Base-by-base conservation (phyloP, 35 echinoderm and acorn worm genomes). In the Diadema setosum region DNA sequence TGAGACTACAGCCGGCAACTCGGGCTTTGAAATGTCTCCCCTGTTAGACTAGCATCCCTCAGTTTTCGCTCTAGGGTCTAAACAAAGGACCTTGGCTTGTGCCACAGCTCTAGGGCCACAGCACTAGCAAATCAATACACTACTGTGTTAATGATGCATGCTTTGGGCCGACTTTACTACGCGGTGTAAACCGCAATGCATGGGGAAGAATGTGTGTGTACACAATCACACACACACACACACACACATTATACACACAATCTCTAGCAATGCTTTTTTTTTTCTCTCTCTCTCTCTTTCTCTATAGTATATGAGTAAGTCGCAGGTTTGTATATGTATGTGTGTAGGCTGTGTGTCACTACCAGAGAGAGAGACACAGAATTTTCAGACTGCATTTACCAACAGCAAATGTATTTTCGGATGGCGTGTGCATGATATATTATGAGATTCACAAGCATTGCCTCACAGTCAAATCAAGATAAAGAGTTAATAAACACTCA, bases 81-180 rank as follows among this genome's bases (percentile, higher is more conserved):
- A 78, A 78, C 73, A 78, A 78, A 78, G 73, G 73, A 44, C 73
- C 73, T 78, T 78, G 73, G 73, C 73, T 78, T 78, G 73, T 78
- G 73, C 73, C 40, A 35, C 39, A 41, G 73, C 73, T 44, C 21
- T 78, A 78, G 73, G 73, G 73, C 73, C 73, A 78, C 20, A n/a
- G 73, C 73, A 78, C 73, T 34, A 67, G 40, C 73, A 36, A 44
- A 78, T 78, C 73, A 78, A 78, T 78, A 78, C 40, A 78, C 63
- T 67, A 67, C 63, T n/a, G 73, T 41, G 39, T 78, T 78, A 78
- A 78, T 41, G 73, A 78, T 78, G 73, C 15, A 44, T 36, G 37
- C 9, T 2, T 35, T 33, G 17, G 31, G 27, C 63, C 26, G 67
- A 39, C 67, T 73, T 60, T 60, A 60, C 25, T 33, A 67, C 63